These are phyloP conservation scores for Sceloporus tristichus DNA, from an alignment of 2,113 vertebrate genomes.

Conservation along the genomic window DNA sequence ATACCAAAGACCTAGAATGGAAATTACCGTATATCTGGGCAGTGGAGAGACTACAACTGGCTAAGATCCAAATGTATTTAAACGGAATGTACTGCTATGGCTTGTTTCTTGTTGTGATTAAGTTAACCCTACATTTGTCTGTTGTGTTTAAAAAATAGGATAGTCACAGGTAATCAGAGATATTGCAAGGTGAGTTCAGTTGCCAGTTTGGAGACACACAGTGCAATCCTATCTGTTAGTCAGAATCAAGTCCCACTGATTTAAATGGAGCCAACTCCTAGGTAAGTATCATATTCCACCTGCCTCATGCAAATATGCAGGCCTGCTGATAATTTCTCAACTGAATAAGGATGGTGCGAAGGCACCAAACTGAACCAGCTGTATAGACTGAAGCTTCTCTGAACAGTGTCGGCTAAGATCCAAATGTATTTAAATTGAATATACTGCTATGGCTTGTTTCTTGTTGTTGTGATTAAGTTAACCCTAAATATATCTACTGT, in stretches of 20 bases:
- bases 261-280: neutral
- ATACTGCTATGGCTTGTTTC: too few relatives aligned
- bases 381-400: neutral
- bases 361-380: neutral
- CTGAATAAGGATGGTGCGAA: neutral
- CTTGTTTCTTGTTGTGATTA: neutral
- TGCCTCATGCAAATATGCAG: neutral
- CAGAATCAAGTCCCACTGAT: neutral
- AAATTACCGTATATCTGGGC: conserved; percentile 67
- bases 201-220: neutral
- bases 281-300: neutral
- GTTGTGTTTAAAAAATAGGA: neutral
- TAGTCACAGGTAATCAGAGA: neutral
- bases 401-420: too few relatives aligned
- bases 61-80: conserved; percentile 67
- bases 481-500: too few relatives aligned
- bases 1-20: conserved; percentile 64
- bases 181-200: neutral
- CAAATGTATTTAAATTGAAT: too few relatives aligned
- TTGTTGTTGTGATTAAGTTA: too few relatives aligned
- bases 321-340: neutral
- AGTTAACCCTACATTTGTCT: conserved; percentile 8
- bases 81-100: conserved; percentile 10
- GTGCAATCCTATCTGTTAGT: neutral
- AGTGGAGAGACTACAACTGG: conserved; percentile 67